Percentiles rank a stretch among this genome's conserved stretches.
Evolutionary conservation across 2,797 vertebrate genomes (phyloP).

Genomic region (Karalla daura): DNA sequence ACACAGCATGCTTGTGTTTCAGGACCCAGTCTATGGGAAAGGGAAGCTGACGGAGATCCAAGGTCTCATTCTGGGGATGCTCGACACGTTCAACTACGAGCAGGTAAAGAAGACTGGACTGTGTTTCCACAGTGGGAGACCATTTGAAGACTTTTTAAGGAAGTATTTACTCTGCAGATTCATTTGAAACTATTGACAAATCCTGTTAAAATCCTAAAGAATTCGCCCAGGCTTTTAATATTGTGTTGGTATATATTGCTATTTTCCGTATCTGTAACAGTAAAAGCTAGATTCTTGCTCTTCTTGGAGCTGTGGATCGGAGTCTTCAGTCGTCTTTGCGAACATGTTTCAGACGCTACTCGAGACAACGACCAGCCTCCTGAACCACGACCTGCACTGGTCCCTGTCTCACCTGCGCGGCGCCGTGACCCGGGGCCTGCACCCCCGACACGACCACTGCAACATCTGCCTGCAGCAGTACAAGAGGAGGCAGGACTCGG

Average conservation of each 20-base stretch:
- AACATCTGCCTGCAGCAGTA: constrained; percentile 96
- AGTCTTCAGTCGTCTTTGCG: too few species aligned
- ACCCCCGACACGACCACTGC: constrained; percentile 94
- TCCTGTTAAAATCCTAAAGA: too few species aligned
- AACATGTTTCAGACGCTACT: constrained; percentile 90
- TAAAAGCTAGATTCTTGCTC: too few species aligned
- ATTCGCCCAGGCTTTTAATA: too few species aligned
- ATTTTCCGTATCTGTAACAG: too few species aligned
- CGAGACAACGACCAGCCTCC: constrained; percentile 94
- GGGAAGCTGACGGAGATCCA: constrained; percentile 97
- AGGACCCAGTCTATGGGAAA: constrained; percentile 97
- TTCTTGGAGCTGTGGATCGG: too few species aligned
- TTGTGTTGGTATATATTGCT: too few species aligned
- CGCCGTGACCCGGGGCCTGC: constrained; percentile 91
- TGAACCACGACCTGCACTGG: constrained; percentile 98
- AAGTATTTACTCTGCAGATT: too few species aligned
- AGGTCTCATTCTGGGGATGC: constrained; percentile 94
- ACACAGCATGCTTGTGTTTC: too few species aligned
- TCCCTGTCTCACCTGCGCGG: constrained; percentile 93
- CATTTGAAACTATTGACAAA: too few species aligned
- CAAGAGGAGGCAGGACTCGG: constrained; percentile 90
- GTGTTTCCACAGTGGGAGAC: too few species aligned
- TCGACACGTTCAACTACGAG: constrained; percentile 97
- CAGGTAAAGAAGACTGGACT: constrained; percentile 83
- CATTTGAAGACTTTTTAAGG: too few species aligned